These are phyloP conservation scores for Drosophila dunni DNA, from an alignment of 1,140 invertebrate species.

Conservation along the genomic window DNA sequence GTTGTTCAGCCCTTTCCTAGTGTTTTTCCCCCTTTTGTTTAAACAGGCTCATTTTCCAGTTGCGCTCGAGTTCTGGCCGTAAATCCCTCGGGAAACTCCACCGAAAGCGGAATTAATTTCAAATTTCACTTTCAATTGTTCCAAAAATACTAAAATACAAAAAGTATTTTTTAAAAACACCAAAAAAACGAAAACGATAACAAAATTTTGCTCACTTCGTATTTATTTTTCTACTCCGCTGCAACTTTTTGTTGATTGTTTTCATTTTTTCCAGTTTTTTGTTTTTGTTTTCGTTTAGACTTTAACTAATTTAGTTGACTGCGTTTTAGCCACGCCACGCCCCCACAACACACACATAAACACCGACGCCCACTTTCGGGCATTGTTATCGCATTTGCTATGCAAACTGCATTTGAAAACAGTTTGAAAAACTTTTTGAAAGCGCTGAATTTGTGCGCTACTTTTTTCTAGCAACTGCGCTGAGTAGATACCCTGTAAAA, in stretches of 20 bases:
- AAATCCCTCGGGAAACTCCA: slow-evolving; percentile 20
- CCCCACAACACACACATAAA: too few relatives aligned
- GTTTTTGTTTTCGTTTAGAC: slow-evolving; percentile 9
- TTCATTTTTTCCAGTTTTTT: background rate
- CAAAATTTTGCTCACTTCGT: slow-evolving; percentile 36
- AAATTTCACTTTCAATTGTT: slow-evolving; percentile 71
- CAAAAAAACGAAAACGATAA: background rate
- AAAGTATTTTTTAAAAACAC: too few relatives aligned
- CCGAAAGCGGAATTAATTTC: slow-evolving; percentile 65
- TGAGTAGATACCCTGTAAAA: slow-evolving; percentile 14
- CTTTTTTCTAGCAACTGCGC: background rate
- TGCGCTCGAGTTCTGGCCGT: background rate
- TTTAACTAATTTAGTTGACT: slow-evolving; percentile 43
- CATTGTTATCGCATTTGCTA: slow-evolving; percentile 20
- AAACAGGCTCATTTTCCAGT: slow-evolving; percentile 61
- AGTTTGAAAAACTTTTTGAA: background rate
- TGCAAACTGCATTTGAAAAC: slow-evolving; percentile 21
- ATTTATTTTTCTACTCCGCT: slow-evolving; percentile 40
- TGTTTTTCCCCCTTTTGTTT: slow-evolving; percentile 39
- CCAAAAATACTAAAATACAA: background rate
- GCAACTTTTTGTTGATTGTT: slow-evolving; percentile 20
- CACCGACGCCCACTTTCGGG: background rate
- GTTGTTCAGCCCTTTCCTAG: background rate
- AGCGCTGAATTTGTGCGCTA: slow-evolving; percentile 3
- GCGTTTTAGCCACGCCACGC: slow-evolving; percentile 15